Percentiles rank a stretch among this genome's conserved stretches.
Evolutionary conservation across 1,140 invertebrate genomes (phyloP).

Genomic region (Panagrolaimus sp.): DNA sequence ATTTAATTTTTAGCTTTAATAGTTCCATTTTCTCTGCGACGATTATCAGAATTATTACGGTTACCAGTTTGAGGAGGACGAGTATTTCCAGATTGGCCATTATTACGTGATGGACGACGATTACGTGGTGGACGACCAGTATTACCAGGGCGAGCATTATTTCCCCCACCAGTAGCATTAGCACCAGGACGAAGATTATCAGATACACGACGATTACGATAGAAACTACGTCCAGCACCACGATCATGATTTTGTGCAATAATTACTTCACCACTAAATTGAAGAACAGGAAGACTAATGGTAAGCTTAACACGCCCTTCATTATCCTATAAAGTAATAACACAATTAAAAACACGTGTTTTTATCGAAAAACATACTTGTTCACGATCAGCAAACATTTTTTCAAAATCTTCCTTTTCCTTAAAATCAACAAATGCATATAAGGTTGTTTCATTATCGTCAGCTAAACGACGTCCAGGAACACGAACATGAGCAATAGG

Average conservation of each 20-base stretch:
- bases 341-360: background rate
- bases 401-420: background rate
- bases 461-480: background rate
- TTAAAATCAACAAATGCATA: background rate
- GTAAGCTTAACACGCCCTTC: background rate
- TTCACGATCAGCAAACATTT: background rate
- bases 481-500: background rate
- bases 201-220: background rate
- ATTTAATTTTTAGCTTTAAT: too few species aligned
- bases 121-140: background rate
- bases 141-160: background rate
- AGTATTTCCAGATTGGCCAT: too few species aligned
- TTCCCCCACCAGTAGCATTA: too few species aligned
- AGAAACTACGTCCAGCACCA: background rate
- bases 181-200: background rate
- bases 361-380: background rate
- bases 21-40: too few species aligned
- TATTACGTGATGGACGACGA: background rate
- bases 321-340: background rate
- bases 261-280: background rate
- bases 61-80: too few species aligned
- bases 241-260: slow-evolving; percentile 4
- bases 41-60: too few species aligned
- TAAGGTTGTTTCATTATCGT: background rate
- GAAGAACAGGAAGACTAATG: background rate